Conservation (phyloP, 35 echinoderm and acorn worm genomes). For the Ptychodera flava region DNA sequence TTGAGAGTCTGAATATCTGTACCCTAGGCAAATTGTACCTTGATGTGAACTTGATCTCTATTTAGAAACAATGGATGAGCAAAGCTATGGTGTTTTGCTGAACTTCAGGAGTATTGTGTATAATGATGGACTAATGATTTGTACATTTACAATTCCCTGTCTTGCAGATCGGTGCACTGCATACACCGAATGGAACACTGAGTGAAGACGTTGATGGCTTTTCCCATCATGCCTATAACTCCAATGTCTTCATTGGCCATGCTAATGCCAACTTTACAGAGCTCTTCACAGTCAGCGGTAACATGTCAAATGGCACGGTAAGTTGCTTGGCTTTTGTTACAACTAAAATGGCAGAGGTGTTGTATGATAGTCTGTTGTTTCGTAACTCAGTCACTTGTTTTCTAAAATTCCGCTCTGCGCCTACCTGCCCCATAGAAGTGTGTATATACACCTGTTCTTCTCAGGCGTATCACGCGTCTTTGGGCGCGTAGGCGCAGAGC, state of each 20-base stretch:
- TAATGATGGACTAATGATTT: background rate
- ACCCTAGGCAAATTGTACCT: no score
- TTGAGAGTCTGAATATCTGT: background rate
- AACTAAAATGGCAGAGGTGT: background rate
- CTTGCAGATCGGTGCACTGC: conserved; percentile 7
- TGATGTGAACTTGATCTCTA: no score
- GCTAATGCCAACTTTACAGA: conserved; percentile 58
- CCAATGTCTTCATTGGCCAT: conserved; percentile 23
- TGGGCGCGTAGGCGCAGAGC: no score
- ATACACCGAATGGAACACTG: conserved; percentile 36
- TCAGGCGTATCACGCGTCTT: background rate
- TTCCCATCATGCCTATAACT: conserved; percentile 48
- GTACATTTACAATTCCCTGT: background rate
- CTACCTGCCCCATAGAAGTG: no score
- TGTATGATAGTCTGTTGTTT: no score
- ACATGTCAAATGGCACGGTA: background rate
- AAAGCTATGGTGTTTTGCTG: no score
- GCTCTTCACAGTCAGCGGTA: conserved; percentile 47
- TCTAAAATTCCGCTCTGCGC: no score
- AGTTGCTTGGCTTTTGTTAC: background rate
- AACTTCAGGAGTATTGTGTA: background rate
- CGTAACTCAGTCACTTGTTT: no score
- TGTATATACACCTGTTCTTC: background rate
- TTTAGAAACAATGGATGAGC: no score
- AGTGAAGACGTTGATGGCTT: conserved; percentile 63